Base-by-base conservation (phyloP, 64 coral and sea anemone genomes). In the Montipora cactus region DNA sequence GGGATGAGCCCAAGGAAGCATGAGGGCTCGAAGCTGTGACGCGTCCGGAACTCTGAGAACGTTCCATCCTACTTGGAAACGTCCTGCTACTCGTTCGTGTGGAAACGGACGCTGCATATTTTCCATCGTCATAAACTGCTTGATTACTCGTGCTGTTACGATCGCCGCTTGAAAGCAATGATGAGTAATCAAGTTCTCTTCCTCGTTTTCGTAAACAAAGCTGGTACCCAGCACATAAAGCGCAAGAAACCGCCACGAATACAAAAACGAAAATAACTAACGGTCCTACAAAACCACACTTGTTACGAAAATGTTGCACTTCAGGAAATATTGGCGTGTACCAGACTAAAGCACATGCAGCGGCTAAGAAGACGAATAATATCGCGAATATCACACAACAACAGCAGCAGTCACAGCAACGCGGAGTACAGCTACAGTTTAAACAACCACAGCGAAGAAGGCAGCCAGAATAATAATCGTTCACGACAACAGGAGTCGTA, bases 401-500 rank as follows among this genome's bases (percentile, higher is more conserved):
- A 10, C 13, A 59, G 20, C 50, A 45, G 4, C 46, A n/a, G 18
- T 44, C 13, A 49, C 72, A 64, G 53, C 0, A 57, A 47, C 72
- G 61, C 12, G 72, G 87, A 77, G n/a, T 61, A 47, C 49, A 89
- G 23, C 11, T 78, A 19, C 87, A 89, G 48, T n/a, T 18, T 5
- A 57, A 89, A 48, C 87, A 47, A 44, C 73, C n/a, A 48, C 47
- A 77, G 28, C 37, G 72, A 1, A 78, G 5, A 11, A 9, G 12
- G 23, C 87, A 89, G 14, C 87, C 75, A 79, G 16, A 11, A 14
- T 76, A 21, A 18, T 18, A 8, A 10, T 77, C 49, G 25, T 25
- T n/a, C 1, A 78, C 1, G 13, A 12, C 14, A 15, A 15, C 10
- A 44, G 72, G 73, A 4, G 57, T 76, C 18, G 11, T 6, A 18